Percentiles rank a stretch among this genome's conserved stretches.
Evolutionary conservation across 1,140 invertebrate species (phyloP).

Genomic region (Pararge aegeria): DNA sequence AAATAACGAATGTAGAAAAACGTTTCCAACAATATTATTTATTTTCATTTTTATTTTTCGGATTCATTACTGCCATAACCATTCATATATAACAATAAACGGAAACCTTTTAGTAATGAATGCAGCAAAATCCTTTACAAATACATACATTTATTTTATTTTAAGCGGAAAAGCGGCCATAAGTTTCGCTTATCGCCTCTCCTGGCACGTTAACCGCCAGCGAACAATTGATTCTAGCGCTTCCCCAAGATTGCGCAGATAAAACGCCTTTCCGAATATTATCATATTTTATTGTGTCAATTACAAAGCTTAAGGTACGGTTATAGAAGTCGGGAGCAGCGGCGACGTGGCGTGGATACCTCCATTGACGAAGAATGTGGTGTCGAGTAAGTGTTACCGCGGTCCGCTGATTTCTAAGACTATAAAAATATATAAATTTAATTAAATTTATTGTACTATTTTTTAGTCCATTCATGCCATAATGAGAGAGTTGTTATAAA

Average conservation of each 20-base stretch:
- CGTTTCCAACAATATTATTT: neutral
- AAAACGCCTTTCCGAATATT: constrained; percentile 54
- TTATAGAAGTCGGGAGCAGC: neutral
- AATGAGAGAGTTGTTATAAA: no score
- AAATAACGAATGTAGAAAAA: neutral
- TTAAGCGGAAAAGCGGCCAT: constrained; percentile 55
- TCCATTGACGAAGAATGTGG: no score
- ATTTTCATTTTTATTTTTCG: neutral
- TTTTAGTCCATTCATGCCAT: no score
- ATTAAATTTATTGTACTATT: no score
- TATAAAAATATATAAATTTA: no score
- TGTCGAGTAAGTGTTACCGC: no score
- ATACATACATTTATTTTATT: constrained; percentile 30
- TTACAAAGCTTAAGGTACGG: constrained; percentile 36
- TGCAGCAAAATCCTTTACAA: constrained; percentile 27
- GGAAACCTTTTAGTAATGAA: constrained; percentile 13
- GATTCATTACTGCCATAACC: constrained; percentile 2
- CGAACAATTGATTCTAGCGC: constrained; percentile 67
- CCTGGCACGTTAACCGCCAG: constrained; percentile 60
- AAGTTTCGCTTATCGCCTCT: constrained; percentile 69
- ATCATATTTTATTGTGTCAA: constrained; percentile 58
- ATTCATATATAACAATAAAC: constrained; percentile 8
- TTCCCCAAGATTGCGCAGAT: constrained; percentile 50
- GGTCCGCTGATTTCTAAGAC: no score
- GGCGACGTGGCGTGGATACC: no score